Base-by-base conservation (phyloP, 1,140 invertebrate genomes). In the Heliconius congener region DNA sequence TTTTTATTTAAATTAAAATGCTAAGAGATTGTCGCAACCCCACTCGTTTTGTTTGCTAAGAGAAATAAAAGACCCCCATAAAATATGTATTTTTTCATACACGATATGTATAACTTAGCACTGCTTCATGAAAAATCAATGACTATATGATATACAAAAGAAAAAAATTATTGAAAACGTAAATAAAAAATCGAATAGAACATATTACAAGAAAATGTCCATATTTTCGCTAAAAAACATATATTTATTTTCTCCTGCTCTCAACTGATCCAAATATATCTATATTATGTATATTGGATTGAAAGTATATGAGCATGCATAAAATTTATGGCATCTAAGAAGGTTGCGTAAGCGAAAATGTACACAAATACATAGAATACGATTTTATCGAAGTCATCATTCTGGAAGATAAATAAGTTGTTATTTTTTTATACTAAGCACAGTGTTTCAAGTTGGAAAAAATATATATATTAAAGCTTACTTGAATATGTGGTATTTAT, bases 321-420 rank as follows among this genome's bases (percentile, higher is more conserved):
- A 66, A 66, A 66, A 66, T 66, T 27, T 66, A 66, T 66, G 60
- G 60, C 27, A 30, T 66, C 60, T 66, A 27, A 60, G 27, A 66
- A 66, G 27, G 60, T 66, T 66, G 60, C 60, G 60, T 66, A 66
- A 52, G 34, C 71, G 34, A 57, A 78, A 37, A 52, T 72, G 66
- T 72, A 77, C 70, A 71, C 77, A 57, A 70, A 78, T 46, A 73
- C 16, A 78, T 37, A 39, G 16, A 46, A 73, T 76, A 76, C 71
- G 74, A 80, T 80, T 76, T 80, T 60, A 77, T 52, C 72, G 11
- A 23, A 30, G 57, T 50, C 72, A 52, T 81, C 77, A 77, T 57
- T 77, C 57, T 39, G 42, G 23, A 66, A 66, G 27, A 66, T 66
- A 66, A 66, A 66, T 66, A 66, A 66, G 60, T 66, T 66, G 60